These are phyloP conservation scores for Drosophila azteca DNA, from an alignment of 1,140 invertebrate genomes.

Conservation along the genomic window DNA sequence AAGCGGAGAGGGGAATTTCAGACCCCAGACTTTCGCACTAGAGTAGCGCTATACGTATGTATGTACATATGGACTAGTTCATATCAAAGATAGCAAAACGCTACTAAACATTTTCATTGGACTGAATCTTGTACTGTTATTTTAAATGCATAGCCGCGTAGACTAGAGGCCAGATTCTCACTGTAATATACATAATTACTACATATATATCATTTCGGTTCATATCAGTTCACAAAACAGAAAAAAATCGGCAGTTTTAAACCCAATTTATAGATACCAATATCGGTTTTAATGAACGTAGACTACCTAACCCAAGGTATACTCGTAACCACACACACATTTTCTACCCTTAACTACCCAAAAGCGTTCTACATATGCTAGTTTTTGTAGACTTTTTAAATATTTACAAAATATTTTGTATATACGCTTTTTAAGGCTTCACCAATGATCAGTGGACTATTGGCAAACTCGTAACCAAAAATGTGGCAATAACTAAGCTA, in stretches of 20 bases:
- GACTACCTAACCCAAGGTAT: conserved; percentile 12
- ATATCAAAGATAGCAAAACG: conserved; percentile 56
- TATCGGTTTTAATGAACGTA: conserved; percentile 35
- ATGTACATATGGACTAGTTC: conserved; percentile 52
- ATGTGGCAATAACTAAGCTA: conserved; percentile 77
- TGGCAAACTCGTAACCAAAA: conserved; percentile 65
- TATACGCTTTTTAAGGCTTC: conserved; percentile 78
- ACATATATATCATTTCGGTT: conserved; percentile 71
- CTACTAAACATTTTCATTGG: conserved; percentile 64
- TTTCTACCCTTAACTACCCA: conserved; percentile 5
- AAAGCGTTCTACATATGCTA: conserved; percentile 32
- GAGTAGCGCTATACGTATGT: conserved; percentile 62
- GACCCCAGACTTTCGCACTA: conserved; percentile 20
- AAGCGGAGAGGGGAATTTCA: conserved; percentile 25
- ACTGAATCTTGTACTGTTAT: conserved; percentile 73
- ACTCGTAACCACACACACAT: background rate
- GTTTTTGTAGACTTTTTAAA: conserved; percentile 72
- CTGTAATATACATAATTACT: conserved; percentile 31
- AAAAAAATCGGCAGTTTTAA: conserved; percentile 42
- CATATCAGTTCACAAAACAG: conserved; percentile 65
- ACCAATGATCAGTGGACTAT: conserved; percentile 55
- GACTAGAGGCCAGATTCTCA: conserved; percentile 46
- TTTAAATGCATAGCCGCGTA: conserved; percentile 68
- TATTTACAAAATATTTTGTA: conserved; percentile 82
- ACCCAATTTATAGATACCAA: conserved; percentile 16